A percentile compares a stretch with the other conserved stretches of the same genome.
These are phyloP conservation scores for Threskiornis aethiopicus DNA, from an alignment of 2,797 vertebrate species.

Conservation along the genomic window DNA sequence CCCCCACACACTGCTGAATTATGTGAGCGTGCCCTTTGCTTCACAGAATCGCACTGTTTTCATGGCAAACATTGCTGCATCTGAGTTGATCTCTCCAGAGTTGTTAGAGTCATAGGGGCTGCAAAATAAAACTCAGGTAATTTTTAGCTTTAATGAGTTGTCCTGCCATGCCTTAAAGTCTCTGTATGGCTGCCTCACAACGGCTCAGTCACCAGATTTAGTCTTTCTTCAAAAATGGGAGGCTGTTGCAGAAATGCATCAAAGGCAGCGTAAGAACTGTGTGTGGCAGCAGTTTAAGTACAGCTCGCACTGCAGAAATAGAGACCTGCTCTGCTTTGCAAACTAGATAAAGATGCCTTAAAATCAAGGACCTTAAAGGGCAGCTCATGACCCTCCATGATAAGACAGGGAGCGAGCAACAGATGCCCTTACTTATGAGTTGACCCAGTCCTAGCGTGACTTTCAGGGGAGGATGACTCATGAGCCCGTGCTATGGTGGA, in stretches of 20 bases:
- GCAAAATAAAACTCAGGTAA: not conserved
- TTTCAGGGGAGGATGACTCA: not conserved
- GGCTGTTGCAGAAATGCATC: not conserved
- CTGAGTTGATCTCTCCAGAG: not conserved
- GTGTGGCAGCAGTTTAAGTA: not conserved
- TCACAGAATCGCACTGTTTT: not conserved
- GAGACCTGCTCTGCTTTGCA: not conserved
- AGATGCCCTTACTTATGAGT: rapidly evolving
- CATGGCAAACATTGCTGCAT: not conserved
- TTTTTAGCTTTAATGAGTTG: not conserved
- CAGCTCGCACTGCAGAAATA: not conserved
- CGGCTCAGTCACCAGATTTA: not conserved
- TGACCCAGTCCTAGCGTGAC: not conserved
- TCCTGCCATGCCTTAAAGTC: not conserved
- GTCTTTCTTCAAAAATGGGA: not conserved
- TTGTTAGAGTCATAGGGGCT: not conserved
- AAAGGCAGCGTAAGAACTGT: not conserved
- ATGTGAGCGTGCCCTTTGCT: not conserved
- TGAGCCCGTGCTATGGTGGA: rapidly evolving
- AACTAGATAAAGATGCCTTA: not conserved
- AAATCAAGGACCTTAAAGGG: not conserved
- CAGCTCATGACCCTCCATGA: not conserved
- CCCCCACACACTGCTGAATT: not conserved
- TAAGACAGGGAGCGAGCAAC: not conserved
- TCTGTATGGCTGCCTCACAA: not conserved